Percentiles rank a stretch among this genome's conserved stretches.
phyloP scores from a whole-genome alignment of 2,113 vertebrate genomes.

The Philantomba maxwellii region DNA sequence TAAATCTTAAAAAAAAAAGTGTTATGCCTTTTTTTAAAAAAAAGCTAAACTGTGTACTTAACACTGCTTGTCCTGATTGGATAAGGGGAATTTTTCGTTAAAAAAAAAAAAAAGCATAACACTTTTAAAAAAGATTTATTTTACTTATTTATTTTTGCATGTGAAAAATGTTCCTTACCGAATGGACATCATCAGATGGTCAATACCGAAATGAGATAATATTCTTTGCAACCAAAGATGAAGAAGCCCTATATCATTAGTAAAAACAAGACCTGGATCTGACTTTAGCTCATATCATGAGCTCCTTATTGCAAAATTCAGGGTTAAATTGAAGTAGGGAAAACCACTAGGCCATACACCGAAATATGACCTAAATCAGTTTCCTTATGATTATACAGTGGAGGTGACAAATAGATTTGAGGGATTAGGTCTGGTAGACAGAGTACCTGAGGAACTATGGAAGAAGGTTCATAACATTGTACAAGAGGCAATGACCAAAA shows the following conservation, averaged over 20 bases:
- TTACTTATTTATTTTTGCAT: too few relatives aligned
- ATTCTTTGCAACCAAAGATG: background rate
- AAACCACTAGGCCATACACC: background rate
- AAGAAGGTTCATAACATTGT: background rate
- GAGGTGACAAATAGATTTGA: background rate
- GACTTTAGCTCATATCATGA: background rate
- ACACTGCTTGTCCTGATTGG: too few relatives aligned
- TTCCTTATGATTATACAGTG: background rate
- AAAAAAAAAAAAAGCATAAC: too few relatives aligned
- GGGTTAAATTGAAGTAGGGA: background rate
- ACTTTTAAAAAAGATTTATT: too few relatives aligned
- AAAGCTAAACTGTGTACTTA: too few relatives aligned
- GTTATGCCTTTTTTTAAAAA: too few relatives aligned
- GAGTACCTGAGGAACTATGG: background rate
- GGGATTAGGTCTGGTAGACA: background rate
- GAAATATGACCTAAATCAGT: background rate
- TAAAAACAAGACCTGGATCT: background rate
- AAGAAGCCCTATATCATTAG: background rate
- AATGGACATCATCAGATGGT: background rate
- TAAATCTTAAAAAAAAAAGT: background rate
- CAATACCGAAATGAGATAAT: background rate
- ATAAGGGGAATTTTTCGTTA: too few relatives aligned
- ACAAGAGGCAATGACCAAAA: background rate
- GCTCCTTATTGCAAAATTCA: background rate
- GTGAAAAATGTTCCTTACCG: background rate